Conservation (phyloP, 2,888 invertebrate genomes). For the Glomeris marginata region DNA sequence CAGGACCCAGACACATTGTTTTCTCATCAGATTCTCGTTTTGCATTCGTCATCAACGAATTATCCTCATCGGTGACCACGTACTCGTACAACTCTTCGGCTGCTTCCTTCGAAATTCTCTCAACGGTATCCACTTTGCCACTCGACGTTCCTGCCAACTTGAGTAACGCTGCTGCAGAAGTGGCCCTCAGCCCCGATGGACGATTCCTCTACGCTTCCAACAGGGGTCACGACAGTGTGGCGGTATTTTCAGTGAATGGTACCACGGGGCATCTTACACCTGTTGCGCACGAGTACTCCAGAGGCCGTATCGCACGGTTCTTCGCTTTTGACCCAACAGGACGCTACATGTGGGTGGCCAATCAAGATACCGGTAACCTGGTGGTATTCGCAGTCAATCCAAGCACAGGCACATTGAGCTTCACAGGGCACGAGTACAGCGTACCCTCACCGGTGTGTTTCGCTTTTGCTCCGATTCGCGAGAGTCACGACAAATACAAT, state of each 20-base stretch:
- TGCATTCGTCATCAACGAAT: background rate
- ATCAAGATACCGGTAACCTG: background rate
- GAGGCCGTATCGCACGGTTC: background rate
- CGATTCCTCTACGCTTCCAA: background rate
- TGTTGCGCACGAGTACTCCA: background rate
- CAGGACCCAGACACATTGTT: slow-evolving; percentile 1
- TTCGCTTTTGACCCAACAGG: background rate
- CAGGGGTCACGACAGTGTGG: background rate
- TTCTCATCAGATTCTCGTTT: background rate
- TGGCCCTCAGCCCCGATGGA: background rate
- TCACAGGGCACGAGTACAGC: no score
- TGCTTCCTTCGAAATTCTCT: no score
- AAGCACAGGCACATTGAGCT: no score
- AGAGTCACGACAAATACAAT: no score
- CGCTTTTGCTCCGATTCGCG: no score
- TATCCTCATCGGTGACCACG: background rate
- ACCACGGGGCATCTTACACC: background rate
- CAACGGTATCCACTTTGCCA: no score
- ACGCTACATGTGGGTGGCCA: background rate
- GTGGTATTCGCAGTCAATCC: background rate
- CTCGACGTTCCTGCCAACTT: no score
- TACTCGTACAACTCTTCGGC: background rate
- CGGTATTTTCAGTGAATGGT: background rate
- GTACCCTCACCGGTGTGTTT: no score
- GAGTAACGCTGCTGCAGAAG: background rate